Evolutionary conservation across 2,113 vertebrate genomes (phyloP).

Genomic region (Tapirus terrestris): DNA sequence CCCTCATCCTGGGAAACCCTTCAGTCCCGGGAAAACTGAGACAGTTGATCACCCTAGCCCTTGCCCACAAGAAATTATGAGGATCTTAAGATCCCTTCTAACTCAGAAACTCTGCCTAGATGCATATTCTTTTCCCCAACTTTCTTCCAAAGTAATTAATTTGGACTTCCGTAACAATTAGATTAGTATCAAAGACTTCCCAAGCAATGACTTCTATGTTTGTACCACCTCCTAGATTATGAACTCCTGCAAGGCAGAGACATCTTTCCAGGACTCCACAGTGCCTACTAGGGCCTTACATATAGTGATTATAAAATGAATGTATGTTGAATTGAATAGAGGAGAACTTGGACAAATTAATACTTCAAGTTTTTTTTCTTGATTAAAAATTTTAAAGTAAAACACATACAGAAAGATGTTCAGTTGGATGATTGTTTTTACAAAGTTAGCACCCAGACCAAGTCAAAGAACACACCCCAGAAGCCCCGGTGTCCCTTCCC

Average conservation of each 20-base stretch:
- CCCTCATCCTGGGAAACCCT: not conserved
- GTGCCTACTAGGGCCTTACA: not conserved
- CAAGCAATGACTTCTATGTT: not conserved
- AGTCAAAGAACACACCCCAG: not conserved
- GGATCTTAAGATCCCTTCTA: not conserved
- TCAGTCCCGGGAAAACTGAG: not conserved
- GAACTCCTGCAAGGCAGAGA: not conserved
- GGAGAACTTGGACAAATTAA: not conserved
- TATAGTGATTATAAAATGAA: not conserved
- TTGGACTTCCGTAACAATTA: not conserved
- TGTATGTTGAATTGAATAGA: not conserved
- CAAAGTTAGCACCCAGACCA: not conserved
- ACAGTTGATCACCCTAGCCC: not conserved
- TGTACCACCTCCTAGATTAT: not conserved
- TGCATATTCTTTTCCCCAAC: not conserved
- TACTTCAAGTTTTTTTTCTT: not conserved
- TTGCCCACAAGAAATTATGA: not conserved
- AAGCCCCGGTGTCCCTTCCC: not conserved
- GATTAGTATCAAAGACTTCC: not conserved
- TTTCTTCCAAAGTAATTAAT: not conserved
- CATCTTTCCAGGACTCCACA: not conserved
- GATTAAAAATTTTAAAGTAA: not conserved
- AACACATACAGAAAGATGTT: not conserved
- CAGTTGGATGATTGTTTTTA: not conserved
- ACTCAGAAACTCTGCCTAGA: not conserved